These are phyloP conservation scores for Dryoscopus gambensis DNA, from an alignment of 2,113 vertebrate genomes.

Conservation along the genomic window DNA sequence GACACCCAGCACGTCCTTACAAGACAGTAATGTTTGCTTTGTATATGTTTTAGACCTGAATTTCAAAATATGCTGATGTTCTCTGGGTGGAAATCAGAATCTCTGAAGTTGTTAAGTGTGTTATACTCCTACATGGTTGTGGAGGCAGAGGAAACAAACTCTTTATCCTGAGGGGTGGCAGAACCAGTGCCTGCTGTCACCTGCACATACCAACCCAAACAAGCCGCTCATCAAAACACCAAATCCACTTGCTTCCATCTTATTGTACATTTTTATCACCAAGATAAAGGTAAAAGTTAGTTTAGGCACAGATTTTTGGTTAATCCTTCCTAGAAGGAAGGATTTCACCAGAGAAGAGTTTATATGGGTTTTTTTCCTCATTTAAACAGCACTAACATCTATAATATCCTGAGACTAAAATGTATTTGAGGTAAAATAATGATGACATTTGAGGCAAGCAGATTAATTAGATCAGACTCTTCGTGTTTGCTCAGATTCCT, in stretches of 20 bases:
- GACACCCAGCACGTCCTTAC: neutral
- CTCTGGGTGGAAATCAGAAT: neutral
- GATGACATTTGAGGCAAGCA: neutral
- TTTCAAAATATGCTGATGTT: neutral
- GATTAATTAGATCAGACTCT: neutral
- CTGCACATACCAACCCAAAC: neutral
- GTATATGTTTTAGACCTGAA: neutral
- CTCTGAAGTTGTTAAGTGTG: neutral
- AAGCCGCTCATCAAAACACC: neutral
- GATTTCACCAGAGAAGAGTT: neutral
- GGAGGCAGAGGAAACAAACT: neutral
- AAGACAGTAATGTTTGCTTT: neutral
- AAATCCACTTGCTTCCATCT: neutral
- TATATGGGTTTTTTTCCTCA: rapidly evolving
- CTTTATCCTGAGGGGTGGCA: neutral
- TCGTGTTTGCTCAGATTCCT: neutral
- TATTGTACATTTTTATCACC: neutral
- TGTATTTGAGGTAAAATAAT: neutral
- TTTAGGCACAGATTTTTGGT: neutral
- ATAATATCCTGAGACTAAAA: neutral
- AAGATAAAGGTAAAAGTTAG: neutral
- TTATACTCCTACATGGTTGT: neutral
- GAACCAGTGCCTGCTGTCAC: neutral
- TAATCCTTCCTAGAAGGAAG: neutral
- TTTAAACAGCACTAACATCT: neutral